Percentiles rank a stretch among this genome's conserved stretches.
phyloP scores from a whole-genome alignment of 2,888 invertebrate genomes.

The Cantharis nigra region DNA sequence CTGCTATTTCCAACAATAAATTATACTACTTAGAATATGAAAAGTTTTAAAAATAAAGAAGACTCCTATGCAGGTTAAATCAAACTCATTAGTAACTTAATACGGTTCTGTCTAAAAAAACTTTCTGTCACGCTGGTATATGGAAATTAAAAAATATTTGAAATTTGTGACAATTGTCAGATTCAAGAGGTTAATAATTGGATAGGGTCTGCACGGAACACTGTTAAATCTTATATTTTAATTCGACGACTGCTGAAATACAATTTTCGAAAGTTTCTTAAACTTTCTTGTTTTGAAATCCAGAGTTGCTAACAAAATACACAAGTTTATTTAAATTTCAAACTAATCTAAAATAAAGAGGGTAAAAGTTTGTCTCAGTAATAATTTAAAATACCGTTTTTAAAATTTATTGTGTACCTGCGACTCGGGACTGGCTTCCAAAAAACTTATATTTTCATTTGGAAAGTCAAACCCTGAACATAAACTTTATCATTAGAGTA shows the following conservation, averaged over 20 bases:
- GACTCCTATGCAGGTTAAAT: not conserved
- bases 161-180: not conserved
- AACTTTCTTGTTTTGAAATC: not conserved
- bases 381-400: not conserved
- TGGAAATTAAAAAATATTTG: not conserved
- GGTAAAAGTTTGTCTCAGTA: not conserved
- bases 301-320: not conserved
- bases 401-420: not conserved
- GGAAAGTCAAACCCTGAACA: not conserved
- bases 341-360: not conserved
- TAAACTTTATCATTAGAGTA: not conserved
- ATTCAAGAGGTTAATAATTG: not conserved
- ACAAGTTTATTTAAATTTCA: not conserved
- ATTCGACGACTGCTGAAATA: not conserved
- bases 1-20: not conserved
- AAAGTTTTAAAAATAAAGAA: not conserved
- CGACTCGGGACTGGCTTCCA: not conserved
- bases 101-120: not conserved
- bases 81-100: not conserved
- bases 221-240: not conserved
- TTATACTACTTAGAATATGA: not conserved
- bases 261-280: not conserved
- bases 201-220: not conserved
- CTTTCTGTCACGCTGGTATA: not conserved
- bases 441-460: not conserved